Evolutionary conservation across 1,140 invertebrate species (phyloP), one percentile per base, ranked within the genome.

Genomic region (Bicyclus anynana): DNA sequence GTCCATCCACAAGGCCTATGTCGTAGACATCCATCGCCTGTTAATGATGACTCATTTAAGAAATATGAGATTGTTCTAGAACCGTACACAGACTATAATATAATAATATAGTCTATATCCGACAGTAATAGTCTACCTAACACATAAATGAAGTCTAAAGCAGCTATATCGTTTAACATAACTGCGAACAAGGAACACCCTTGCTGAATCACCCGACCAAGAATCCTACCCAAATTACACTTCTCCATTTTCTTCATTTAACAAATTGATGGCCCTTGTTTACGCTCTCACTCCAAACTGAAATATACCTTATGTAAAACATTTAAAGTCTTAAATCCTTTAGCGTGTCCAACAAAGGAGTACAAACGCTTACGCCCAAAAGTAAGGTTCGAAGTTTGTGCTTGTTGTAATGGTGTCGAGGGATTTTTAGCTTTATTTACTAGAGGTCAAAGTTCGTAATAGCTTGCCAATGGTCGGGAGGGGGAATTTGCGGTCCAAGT

Each of bases 171-270:
- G 65, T 53, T 70, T 72, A 70, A 78, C 70, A 80, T 69, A 72
- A 72, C 75, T 76, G 77, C 65, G 67, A 80, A 84, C 79, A 75
- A 49, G 70, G 55, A 63, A 18, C 16, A 14, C 65, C 67, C 67
- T 66, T 69, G 62, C 71, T 53, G 55, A 67, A 65, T 65, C 74
- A 76, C 54, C 72, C 63, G 65, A 73, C 68, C 79, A 62, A 63
- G 67, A 66, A 77, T 73, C 77, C 74, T 69, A 68, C 65, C 78
- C 73, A 81, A 85, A 83, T 86, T 81, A 82, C 78, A 77, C 74
- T 73, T 79, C 77, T 74, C 74, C 71, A 81, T 82, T 87, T 87
- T 87, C 84, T 87, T 87, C 84, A 84, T 86, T 84, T 87, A 87
- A 87, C 83, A 86, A 87, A 87, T 87, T 87, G 84, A 87, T 85